phyloP scores from a whole-genome alignment of 2,888 invertebrate genomes.

The Eurytoma californica region DNA sequence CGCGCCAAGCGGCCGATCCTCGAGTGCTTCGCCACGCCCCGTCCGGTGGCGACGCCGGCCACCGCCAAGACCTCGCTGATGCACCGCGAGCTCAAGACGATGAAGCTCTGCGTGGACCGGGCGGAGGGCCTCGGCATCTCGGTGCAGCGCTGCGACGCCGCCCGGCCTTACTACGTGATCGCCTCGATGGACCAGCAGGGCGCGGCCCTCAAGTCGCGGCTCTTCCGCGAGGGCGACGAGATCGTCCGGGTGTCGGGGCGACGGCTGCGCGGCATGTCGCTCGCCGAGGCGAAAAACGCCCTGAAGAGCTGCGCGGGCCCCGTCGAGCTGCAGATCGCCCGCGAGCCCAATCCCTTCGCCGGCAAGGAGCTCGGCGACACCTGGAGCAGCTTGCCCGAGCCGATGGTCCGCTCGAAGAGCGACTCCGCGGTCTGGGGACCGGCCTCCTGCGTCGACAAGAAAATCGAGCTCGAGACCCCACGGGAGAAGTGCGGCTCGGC shows the following conservation, averaged over 20 bases:
- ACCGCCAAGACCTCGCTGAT: constrained; percentile 58
- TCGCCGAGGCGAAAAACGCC: constrained; percentile 66
- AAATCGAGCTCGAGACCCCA: background rate
- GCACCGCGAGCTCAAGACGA: constrained; percentile 68
- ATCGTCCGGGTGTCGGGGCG: constrained; percentile 78
- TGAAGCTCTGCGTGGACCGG: constrained; percentile 63
- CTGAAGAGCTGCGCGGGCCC: constrained; percentile 65
- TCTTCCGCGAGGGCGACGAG: constrained; percentile 78
- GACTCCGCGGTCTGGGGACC: constrained; percentile 66
- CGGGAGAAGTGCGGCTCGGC: background rate
- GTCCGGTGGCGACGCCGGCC: background rate
- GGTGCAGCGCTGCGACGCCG: constrained; percentile 68
- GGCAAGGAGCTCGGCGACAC: constrained; percentile 65
- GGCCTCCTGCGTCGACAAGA: background rate
- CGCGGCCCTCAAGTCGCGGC: constrained; percentile 70
- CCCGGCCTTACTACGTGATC: constrained; percentile 68
- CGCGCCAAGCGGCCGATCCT: constrained; percentile 48
- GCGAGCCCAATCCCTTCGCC: constrained; percentile 66
- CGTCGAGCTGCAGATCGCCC: constrained; percentile 69
- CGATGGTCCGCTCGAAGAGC: constrained; percentile 60
- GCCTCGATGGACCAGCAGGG: constrained; percentile 66
- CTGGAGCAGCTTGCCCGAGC: constrained; percentile 63
- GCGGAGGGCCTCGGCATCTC: constrained; percentile 65
- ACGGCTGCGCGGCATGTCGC: constrained; percentile 75
- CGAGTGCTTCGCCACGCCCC: constrained; percentile 43